These are phyloP conservation scores for Gandaritis pyraliata DNA, from an alignment of 2,888 invertebrate genomes.

Conservation along the genomic window DNA sequence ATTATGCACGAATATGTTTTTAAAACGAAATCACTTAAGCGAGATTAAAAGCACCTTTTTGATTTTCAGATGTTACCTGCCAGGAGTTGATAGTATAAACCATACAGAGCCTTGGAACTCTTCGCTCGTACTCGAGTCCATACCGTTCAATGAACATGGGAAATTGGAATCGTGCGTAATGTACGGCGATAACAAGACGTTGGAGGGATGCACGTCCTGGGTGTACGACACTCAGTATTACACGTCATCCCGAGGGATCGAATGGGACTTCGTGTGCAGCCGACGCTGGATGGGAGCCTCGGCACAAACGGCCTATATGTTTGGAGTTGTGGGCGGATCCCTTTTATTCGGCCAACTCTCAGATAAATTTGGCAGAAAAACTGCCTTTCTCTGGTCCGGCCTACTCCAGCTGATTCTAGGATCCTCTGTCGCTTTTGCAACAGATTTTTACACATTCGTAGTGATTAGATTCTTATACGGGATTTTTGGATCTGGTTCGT, in stretches of 20 bases:
- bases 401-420: conserved; percentile 88
- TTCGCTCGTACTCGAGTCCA: conserved; percentile 76
- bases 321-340: conserved; percentile 92
- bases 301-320: conserved; percentile 92
- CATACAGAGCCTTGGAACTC: conserved; percentile 83
- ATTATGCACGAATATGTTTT: conserved; percentile 41
- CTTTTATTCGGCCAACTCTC: conserved; percentile 91
- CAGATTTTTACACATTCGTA: conserved; percentile 89
- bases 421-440: conserved; percentile 89
- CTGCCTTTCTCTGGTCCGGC: conserved; percentile 91
- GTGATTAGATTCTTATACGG: conserved; percentile 89
- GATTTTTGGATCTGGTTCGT: conserved; percentile 92
- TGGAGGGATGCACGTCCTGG: conserved; percentile 81
- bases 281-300: conserved; percentile 92
- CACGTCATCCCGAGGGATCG: conserved; percentile 89
- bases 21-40: conserved; percentile 16
- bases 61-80: conserved; percentile 84
- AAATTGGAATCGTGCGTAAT: conserved; percentile 87
- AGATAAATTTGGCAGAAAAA: conserved; percentile 92
- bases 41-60: conserved; percentile 29
- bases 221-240: conserved; percentile 90
- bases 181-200: conserved; percentile 69
- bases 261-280: conserved; percentile 93
- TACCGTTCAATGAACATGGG: conserved; percentile 84
- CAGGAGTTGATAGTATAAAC: conserved; percentile 82